phyloP scores from a whole-genome alignment of 2,888 invertebrate genomes.

The Torymus tubicola region DNA sequence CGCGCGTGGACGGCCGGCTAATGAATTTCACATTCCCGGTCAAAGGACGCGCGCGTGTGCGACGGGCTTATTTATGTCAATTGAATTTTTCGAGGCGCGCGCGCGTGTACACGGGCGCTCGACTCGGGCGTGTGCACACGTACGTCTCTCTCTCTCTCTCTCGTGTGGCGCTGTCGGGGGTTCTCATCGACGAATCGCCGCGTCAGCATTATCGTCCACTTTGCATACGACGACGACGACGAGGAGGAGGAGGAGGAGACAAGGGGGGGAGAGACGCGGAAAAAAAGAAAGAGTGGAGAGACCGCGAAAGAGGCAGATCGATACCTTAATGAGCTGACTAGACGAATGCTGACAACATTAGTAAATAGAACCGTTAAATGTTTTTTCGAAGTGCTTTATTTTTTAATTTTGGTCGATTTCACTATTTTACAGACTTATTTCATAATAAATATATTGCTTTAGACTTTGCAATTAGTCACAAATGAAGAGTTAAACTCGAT shows the following conservation, averaged over 20 bases:
- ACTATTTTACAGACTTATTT: too few species aligned
- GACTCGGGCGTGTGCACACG: neutral
- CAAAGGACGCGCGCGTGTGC: conserved; percentile 10
- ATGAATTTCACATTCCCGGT: conserved; percentile 31
- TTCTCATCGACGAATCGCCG: conserved; percentile 39
- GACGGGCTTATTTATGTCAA: conserved; percentile 33
- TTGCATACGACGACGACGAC: conserved; percentile 35
- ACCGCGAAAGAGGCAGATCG: conserved; percentile 2
- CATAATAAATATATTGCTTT: too few species aligned
- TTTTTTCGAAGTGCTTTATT: neutral
- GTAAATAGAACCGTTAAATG: neutral
- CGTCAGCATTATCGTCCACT: conserved; percentile 48
- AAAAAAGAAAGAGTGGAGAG: neutral
- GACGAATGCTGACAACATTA: neutral
- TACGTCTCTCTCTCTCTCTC: conserved; percentile 24
- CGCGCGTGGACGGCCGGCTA: neutral
- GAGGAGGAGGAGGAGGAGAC: neutral
- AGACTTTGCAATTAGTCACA: too few species aligned
- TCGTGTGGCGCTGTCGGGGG: conserved; percentile 27
- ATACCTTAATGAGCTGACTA: conserved; percentile 20
- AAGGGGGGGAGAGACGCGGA: neutral
- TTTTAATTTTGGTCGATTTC: neutral
- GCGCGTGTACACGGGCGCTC: neutral
- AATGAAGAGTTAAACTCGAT: too few species aligned
- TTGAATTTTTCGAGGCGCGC: conserved; percentile 41